A percentile compares a stretch with the other conserved stretches of the same genome.
Evolutionary conservation across 2,797 vertebrate species (phyloP).

Genomic region (Garrulus glandarius): DNA sequence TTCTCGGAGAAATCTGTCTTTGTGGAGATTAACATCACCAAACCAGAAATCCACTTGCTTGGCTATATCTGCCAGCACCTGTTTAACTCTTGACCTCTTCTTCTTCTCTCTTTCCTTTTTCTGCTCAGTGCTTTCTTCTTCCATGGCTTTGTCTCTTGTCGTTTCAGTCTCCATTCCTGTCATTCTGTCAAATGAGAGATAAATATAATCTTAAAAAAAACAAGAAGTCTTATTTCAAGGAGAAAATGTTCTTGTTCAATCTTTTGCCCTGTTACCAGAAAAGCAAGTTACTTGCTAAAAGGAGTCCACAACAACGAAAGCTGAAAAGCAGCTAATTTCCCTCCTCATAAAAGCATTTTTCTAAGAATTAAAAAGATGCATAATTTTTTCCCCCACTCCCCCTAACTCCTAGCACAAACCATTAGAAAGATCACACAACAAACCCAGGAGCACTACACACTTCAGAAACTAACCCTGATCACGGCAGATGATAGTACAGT

Average conservation of each 20-base stretch:
- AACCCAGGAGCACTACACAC: rapidly evolving
- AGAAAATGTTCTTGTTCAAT: not conserved
- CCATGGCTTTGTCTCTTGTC: constrained; percentile 52
- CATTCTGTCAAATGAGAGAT: constrained; percentile 55
- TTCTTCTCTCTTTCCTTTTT: constrained; percentile 92
- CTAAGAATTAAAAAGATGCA: not conserved
- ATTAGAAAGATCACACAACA: not conserved
- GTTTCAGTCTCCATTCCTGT: constrained; percentile 78
- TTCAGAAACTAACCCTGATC: not conserved
- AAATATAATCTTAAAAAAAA: not conserved
- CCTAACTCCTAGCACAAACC: not conserved
- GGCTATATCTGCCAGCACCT: constrained; percentile 90
- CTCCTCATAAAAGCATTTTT: not conserved
- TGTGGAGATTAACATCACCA: constrained; percentile 94
- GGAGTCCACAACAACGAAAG: not conserved
- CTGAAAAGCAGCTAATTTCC: not conserved
- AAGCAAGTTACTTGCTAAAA: not conserved
- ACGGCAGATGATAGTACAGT: rapidly evolving
- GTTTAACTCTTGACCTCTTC: constrained; percentile 93
- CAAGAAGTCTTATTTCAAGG: not conserved
- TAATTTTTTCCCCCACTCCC: not conserved
- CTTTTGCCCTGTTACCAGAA: not conserved
- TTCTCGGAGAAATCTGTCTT: constrained; percentile 90
- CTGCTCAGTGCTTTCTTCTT: constrained; percentile 75
- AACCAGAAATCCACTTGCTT: constrained; percentile 99